Percentiles rank a stretch among this genome's conserved stretches.
These are phyloP conservation scores for Dinocampus coccinellae DNA, from an alignment of 2,888 invertebrate species.

Conservation along the genomic window DNA sequence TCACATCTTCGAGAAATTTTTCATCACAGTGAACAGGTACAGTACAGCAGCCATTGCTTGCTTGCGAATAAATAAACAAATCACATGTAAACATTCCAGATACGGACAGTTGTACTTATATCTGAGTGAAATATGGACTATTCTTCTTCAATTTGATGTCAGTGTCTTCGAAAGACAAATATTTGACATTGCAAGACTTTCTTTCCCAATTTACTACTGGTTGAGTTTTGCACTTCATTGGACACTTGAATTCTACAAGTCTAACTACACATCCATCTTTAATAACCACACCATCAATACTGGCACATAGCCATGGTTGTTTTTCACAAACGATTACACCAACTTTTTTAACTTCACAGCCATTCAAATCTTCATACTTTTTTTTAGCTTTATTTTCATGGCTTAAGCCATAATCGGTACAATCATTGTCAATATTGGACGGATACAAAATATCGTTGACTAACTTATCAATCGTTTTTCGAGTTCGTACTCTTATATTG, in stretches of 20 bases:
- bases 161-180: too few species aligned
- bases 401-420: slow-evolving; percentile 30
- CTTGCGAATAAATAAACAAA: too few species aligned
- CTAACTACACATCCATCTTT: neutral
- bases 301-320: slow-evolving; percentile 27
- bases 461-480: slow-evolving; percentile 36
- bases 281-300: neutral
- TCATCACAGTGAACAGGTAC: too few species aligned
- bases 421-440: slow-evolving; percentile 29
- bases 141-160: too few species aligned
- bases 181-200: too few species aligned
- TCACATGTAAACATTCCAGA: too few species aligned
- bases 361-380: slow-evolving; percentile 29
- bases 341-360: slow-evolving; percentile 18
- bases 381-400: slow-evolving; percentile 28
- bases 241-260: neutral
- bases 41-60: too few species aligned
- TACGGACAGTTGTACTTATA: too few species aligned
- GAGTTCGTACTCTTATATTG: slow-evolving; percentile 39
- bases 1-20: too few species aligned
- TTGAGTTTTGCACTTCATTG: neutral
- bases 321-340: neutral
- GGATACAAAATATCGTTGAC: slow-evolving; percentile 38
- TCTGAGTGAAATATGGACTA: too few species aligned
- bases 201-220: neutral